These are phyloP conservation scores for Tubiluchus corallicola DNA, from an alignment of 2,888 invertebrate species.

Conservation along the genomic window DNA sequence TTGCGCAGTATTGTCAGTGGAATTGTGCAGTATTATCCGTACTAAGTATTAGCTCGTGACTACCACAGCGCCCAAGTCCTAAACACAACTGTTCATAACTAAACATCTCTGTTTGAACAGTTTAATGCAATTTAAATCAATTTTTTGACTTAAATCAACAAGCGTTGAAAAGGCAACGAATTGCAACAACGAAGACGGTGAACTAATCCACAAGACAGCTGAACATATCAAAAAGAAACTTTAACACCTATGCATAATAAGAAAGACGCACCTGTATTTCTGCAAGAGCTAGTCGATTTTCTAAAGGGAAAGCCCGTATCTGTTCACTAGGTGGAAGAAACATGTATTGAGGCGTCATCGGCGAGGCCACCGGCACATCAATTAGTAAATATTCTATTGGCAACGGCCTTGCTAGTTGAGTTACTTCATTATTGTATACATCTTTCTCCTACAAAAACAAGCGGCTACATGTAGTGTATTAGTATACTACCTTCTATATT, in stretches of 20 bases:
- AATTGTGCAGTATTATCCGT: too few relatives aligned
- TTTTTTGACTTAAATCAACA: too few relatives aligned
- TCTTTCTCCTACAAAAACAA: slow-evolving; percentile 62
- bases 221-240: neutral
- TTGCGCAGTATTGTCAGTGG: too few relatives aligned
- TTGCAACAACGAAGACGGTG: too few relatives aligned
- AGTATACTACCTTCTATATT: neutral
- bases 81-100: too few relatives aligned
- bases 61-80: too few relatives aligned
- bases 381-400: slow-evolving; percentile 94
- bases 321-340: slow-evolving; percentile 37
- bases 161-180: too few relatives aligned
- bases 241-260: neutral
- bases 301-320: slow-evolving; percentile 49
- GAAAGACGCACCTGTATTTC: slow-evolving; percentile 26
- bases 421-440: slow-evolving; percentile 89
- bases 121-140: too few relatives aligned
- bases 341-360: slow-evolving; percentile 54
- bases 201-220: slow-evolving; percentile 4
- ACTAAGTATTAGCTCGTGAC: too few relatives aligned
- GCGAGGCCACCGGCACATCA: slow-evolving; percentile 87
- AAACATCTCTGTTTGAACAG: too few relatives aligned
- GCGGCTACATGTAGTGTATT: too few relatives aligned
- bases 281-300: slow-evolving; percentile 42
- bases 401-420: slow-evolving; percentile 71